Conservation (phyloP, 2,888 invertebrate genomes). For the Arenicola marina region DNA sequence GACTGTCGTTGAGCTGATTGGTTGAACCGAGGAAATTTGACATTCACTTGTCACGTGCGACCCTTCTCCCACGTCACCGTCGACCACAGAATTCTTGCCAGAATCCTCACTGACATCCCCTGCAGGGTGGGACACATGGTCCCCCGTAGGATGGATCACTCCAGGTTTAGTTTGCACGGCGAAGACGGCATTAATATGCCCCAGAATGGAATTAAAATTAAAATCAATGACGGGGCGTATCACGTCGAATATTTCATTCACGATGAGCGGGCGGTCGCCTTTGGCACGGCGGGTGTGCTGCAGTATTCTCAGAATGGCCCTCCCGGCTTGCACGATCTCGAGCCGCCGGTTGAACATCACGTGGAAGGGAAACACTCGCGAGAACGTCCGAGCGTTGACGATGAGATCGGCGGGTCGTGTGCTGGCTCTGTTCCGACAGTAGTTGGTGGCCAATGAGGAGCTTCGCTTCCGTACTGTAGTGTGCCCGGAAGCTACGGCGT, state of each 20-base stretch:
- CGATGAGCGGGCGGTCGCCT: conserved; percentile 49
- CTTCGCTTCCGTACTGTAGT: conserved; percentile 14
- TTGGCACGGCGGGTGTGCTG: not conserved
- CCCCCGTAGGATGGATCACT: conserved; percentile 1
- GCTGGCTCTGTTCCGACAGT: conserved; percentile 8
- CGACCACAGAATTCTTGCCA: not conserved
- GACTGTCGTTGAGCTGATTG: not conserved
- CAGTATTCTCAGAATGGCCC: conserved; percentile 20
- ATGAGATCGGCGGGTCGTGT: conserved; percentile 17
- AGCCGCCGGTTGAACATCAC: conserved; percentile 34
- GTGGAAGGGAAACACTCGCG: conserved; percentile 42
- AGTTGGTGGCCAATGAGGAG: conserved; percentile 15
- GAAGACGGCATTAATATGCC: conserved; percentile 93
- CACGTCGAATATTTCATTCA: conserved; percentile 69
- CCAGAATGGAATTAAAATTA: conserved; percentile 85
- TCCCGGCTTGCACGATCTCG: conserved; percentile 31
- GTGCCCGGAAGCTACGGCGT: not conserved
- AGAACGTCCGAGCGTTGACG: conserved; percentile 22
- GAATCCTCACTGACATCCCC: not conserved
- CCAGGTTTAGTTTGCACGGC: conserved; percentile 53
- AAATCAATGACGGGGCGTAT: conserved; percentile 86
- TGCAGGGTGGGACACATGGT: too few relatives aligned
- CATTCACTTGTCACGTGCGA: not conserved
- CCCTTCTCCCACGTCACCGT: not conserved
- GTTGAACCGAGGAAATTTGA: not conserved